Evolutionary conservation across 2,797 vertebrate genomes (phyloP), one percentile per base, ranked within the genome.

Genomic region (Orestias chungarensis): DNA sequence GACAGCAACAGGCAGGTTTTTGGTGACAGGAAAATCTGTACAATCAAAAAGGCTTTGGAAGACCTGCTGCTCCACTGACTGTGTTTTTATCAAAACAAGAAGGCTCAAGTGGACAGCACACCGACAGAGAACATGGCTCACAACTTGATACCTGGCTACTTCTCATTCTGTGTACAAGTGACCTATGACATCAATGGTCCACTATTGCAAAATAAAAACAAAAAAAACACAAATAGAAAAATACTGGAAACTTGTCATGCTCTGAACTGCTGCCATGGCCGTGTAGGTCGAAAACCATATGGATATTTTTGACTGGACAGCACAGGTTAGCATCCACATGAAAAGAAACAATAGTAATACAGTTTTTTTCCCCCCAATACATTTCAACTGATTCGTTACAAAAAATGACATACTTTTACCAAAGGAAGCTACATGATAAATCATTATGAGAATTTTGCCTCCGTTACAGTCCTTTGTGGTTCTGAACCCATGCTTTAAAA

Each of bases 11-110:
- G 61, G 85, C 81, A 78, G 67, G 49, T 62, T 74, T n/a, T 72
- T 73, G 75, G 78, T 70, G 44, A 78, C 81, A 78, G 73, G 80
- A 70, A 82, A 76, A 73, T 66, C 35, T 64, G 74, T 69, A 38
- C 27, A 69, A 70, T 84, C 72, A 80, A 89, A 84, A 64, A 76
- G 75, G 68, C 61, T 71, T 74, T 69, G 73, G 70, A 44, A 55
- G 14, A 81, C 82, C 81, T 50, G 81, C 80, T 84, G 82, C 65
- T 83, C 75, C 54, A 42, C 70, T 64, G 47, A 77, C 86, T 75
- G 80, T 43, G 85, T 74, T 83, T 80, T 87, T 74, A 84, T 86
- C 71, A 80, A 68, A 87, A 88, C 68, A 81, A 68, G 74, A 87
- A 82, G 79, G 86, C 70, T 64, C 46, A 71, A 78, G 84, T 3